Conservation (phyloP, 2,888 invertebrate genomes). For the Anthrax anthrax region DNA sequence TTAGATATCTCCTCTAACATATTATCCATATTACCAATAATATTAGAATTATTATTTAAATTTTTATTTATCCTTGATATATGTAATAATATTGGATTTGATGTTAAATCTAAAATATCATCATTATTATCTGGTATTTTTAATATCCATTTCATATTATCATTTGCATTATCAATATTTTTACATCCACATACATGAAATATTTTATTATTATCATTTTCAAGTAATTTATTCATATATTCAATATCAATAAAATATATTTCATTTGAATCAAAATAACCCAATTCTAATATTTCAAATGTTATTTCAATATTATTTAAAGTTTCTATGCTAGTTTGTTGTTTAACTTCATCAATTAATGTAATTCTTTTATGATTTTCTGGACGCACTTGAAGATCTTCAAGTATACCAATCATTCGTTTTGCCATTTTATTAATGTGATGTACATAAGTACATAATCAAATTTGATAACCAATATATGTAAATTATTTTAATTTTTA, state of each 20-base stretch:
- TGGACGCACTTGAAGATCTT: not conserved
- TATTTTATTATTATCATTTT: not conserved
- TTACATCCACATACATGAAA: conserved; percentile 1
- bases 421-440: too few species aligned
- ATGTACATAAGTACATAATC: too few species aligned
- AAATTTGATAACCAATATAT: too few species aligned
- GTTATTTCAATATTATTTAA: not conserved
- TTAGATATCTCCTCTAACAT: too few species aligned
- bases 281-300: conserved; percentile 4
- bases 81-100: conserved; percentile 1
- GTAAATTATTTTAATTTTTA: too few species aligned
- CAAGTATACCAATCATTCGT: not conserved
- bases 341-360: not conserved
- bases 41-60: too few species aligned
- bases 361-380: not conserved
- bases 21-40: too few species aligned
- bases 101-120: conserved; percentile 2
- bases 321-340: not conserved
- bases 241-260: conserved; percentile 3
- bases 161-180: not conserved
- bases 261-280: not conserved
- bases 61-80: conserved; percentile 3
- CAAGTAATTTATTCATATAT: conserved; percentile 4
- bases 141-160: not conserved
- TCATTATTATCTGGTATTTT: not conserved